These are phyloP conservation scores for Sinocyclocheilus grahami DNA, from an alignment of 2,113 vertebrate genomes.

Conservation along the genomic window DNA sequence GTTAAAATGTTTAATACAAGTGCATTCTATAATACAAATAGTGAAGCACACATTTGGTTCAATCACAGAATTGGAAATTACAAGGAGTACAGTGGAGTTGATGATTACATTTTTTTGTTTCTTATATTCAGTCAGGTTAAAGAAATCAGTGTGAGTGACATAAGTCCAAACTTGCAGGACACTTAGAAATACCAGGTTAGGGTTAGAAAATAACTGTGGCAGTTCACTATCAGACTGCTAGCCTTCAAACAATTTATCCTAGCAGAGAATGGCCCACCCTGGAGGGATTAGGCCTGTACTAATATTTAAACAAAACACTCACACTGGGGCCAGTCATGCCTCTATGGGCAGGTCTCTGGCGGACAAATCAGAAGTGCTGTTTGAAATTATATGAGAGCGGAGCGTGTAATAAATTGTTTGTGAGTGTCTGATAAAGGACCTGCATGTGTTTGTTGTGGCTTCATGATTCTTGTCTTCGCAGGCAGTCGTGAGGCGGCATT, in stretches of 20 bases:
- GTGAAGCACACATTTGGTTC: not conserved
- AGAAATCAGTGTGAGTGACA: constrained; percentile 45
- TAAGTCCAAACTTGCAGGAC: constrained; percentile 34
- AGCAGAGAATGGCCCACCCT: constrained; percentile 65
- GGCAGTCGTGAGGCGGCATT: constrained; percentile 97
- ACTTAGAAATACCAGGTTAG: constrained; percentile 36
- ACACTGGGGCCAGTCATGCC: constrained; percentile 59
- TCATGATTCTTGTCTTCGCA: constrained; percentile 54
- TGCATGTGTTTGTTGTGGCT: constrained; percentile 16
- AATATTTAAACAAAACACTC: constrained; percentile 75
- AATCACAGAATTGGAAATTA: not conserved
- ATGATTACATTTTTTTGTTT: constrained; percentile 16
- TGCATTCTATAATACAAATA: not conserved
- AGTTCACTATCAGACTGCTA: constrained; percentile 67
- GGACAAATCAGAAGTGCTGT: constrained; percentile 21
- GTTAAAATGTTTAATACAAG: too few species aligned
- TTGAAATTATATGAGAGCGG: constrained; percentile 33
- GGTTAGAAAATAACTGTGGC: constrained; percentile 52
- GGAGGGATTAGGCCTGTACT: constrained; percentile 73
- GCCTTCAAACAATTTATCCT: constrained; percentile 77
- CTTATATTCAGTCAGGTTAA: constrained; percentile 27
- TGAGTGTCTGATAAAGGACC: constrained; percentile 33
- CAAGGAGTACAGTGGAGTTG: not conserved
- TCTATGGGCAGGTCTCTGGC: constrained; percentile 32
- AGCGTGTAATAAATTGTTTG: constrained; percentile 9